A percentile compares a stretch with the other conserved stretches of the same genome.
Conservation (phyloP, 2,113 vertebrate species). For the Columba janthina region DNA sequence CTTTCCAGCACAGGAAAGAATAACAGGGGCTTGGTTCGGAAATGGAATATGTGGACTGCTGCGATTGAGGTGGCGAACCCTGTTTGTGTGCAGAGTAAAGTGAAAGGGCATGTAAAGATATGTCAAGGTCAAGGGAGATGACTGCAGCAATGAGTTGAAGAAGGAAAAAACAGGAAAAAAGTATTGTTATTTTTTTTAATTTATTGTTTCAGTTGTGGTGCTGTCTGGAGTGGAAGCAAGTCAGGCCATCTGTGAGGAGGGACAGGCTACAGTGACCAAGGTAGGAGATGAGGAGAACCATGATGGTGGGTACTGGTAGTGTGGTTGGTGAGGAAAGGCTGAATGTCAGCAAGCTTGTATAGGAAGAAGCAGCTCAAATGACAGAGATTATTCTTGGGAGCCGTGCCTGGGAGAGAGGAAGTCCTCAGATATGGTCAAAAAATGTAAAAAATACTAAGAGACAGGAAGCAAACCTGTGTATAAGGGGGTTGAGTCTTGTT, state of each 20-base stretch:
- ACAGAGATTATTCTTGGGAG: neutral
- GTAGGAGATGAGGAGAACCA: neutral
- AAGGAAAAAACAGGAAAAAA: neutral
- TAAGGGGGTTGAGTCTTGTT: neutral
- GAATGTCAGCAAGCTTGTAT: rapidly evolving
- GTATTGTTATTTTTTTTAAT: neutral
- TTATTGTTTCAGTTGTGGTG: neutral
- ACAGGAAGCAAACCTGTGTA: neutral
- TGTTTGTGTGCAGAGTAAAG: neutral
- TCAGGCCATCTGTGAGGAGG: neutral
- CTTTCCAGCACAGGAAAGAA: neutral
- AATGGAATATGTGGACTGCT: neutral
- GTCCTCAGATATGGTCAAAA: neutral
- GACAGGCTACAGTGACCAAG: rapidly evolving
- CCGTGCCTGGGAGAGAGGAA: neutral
- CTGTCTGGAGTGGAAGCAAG: neutral
- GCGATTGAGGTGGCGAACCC: neutral
- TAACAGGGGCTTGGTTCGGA: neutral
- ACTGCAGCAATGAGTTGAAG: neutral
- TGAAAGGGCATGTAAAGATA: neutral
- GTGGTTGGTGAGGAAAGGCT: neutral
- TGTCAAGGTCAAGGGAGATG: neutral
- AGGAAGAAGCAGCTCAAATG: neutral
- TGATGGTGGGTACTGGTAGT: neutral
- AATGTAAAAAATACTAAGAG: neutral